phyloP scores from a whole-genome alignment of 2,797 vertebrate species.

The Oophaga sylvatica region DNA sequence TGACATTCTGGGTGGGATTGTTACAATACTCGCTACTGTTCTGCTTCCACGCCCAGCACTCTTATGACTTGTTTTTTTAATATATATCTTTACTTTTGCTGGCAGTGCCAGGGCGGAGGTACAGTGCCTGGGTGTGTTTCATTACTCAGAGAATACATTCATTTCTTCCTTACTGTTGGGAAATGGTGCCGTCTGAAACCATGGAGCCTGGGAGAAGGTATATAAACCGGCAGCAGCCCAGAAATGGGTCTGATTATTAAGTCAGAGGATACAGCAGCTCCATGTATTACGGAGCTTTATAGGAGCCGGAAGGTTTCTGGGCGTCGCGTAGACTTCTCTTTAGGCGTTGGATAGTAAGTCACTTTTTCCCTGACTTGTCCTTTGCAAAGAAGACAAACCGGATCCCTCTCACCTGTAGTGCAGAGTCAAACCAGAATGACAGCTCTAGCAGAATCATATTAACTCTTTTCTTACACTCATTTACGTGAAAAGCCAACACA shows the following conservation, averaged over 20 bases:
- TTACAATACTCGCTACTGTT: not conserved
- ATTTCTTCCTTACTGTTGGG: not conserved
- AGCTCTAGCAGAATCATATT: conserved; percentile 9
- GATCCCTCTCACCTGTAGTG: not conserved
- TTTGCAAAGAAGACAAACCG: conserved; percentile 45
- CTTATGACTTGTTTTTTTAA: not conserved
- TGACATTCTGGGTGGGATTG: not conserved
- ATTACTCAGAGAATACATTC: not conserved
- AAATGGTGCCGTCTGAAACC: not conserved
- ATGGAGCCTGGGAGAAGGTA: not conserved
- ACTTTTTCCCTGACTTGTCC: conserved; percentile 21
- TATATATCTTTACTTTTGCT: not conserved
- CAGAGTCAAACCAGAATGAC: conserved; percentile 27
- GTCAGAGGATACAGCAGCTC: not conserved
- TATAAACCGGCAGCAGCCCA: not conserved
- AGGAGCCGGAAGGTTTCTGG: conserved; percentile 20
- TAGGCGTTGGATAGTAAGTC: conserved; percentile 5
- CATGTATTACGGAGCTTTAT: not conserved
- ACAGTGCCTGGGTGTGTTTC: not conserved
- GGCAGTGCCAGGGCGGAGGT: conserved; percentile 3
- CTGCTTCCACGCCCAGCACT: too few species aligned
- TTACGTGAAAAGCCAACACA: not conserved
- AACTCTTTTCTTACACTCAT: conserved; percentile 5
- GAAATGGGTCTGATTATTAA: not conserved
- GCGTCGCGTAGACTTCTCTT: conserved; percentile 6